A percentile compares a stretch with the other conserved stretches of the same genome.
These are phyloP conservation scores for Actenoides lindsayi DNA, from an alignment of 2,113 vertebrate genomes.

Conservation along the genomic window DNA sequence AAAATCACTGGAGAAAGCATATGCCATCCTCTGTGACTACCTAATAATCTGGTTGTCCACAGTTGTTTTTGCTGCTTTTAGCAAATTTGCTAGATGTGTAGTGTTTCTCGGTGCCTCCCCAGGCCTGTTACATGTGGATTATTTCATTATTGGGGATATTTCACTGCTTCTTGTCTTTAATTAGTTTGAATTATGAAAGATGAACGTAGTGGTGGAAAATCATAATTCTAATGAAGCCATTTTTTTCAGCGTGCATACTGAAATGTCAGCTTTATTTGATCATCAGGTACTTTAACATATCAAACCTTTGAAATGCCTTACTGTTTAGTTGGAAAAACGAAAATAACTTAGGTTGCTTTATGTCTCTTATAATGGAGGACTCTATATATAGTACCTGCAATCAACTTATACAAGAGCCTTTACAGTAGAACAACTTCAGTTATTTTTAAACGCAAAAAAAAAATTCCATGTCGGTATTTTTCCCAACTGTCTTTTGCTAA, in stretches of 20 bases:
- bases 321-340: not conserved
- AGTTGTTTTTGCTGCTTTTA: not conserved
- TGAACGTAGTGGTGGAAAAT: not conserved
- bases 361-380: not conserved
- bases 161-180: not conserved
- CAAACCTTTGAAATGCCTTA: not conserved
- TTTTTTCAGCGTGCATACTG: not conserved
- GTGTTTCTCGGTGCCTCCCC: not conserved
- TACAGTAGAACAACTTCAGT: not conserved
- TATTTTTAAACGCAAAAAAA: conserved; percentile 26
- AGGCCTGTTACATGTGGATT: not conserved
- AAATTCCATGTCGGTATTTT: not conserved
- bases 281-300: not conserved
- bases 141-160: not conserved
- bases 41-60: not conserved
- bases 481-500: not conserved
- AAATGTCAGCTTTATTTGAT: not conserved
- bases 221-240: not conserved
- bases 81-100: not conserved
- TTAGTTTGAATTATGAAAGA: not conserved
- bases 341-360: not conserved
- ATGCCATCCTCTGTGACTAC: not conserved
- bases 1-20: not conserved
- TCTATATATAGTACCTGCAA: conserved; percentile 1
- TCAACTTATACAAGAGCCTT: not conserved